These are phyloP conservation scores for Idaea aversata DNA, from an alignment of 2,888 invertebrate species.

Conservation along the genomic window DNA sequence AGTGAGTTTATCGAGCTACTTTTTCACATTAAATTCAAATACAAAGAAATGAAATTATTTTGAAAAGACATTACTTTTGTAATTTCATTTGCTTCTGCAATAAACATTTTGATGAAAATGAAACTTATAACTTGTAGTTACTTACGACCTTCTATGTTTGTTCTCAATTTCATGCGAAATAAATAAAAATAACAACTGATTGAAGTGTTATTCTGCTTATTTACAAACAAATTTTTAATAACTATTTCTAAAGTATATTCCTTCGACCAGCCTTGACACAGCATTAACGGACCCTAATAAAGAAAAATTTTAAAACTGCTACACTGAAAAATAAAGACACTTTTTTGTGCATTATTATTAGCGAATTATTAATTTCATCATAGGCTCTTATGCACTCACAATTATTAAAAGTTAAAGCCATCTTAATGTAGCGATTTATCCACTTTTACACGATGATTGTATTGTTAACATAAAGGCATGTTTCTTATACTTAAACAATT, in stretches of 20 bases:
- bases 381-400: not conserved
- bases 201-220: not conserved
- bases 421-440: not conserved
- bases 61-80: not conserved
- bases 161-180: not conserved
- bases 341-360: not conserved
- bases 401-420: conserved; percentile 1
- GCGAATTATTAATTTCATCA: not conserved
- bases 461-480: not conserved
- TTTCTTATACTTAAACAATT: not conserved
- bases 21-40: not conserved
- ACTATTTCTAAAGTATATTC: not conserved
- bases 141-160: not conserved
- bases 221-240: not conserved
- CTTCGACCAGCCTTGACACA: not conserved
- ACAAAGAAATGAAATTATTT: not conserved
- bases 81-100: not conserved
- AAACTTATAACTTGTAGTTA: not conserved
- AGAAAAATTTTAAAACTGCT: not conserved
- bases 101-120: not conserved
- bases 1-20: not conserved
- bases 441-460: not conserved
- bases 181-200: not conserved
- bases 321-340: not conserved
- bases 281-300: not conserved